A percentile compares a stretch with the other conserved stretches of the same genome.
Evolutionary conservation across 2,888 invertebrate genomes (phyloP).

Genomic region (Stenolophus ochropezus): DNA sequence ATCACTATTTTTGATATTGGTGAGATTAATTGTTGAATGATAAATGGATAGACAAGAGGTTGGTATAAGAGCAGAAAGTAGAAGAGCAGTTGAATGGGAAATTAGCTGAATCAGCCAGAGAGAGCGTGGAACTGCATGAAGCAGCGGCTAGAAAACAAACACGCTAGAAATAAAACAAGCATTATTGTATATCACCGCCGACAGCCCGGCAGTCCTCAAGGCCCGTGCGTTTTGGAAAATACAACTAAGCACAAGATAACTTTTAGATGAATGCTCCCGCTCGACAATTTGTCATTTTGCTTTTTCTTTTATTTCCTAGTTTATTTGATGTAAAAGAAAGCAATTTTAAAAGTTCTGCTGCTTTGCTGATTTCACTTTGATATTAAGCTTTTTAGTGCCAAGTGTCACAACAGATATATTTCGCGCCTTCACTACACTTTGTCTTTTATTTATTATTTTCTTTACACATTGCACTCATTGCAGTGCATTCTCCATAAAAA

Average conservation of each 20-base stretch:
- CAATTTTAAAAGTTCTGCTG: slow-evolving; percentile 30
- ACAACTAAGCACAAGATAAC: slow-evolving; percentile 50
- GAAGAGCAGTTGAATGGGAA: slow-evolving; percentile 11
- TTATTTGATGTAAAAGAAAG: slow-evolving; percentile 38
- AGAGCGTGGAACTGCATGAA: slow-evolving; percentile 12
- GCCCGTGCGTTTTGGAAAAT: slow-evolving; percentile 43
- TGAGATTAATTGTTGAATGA: too few species aligned
- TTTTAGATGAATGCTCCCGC: slow-evolving; percentile 44
- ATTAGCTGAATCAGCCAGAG: slow-evolving; percentile 19
- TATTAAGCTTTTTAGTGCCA: slow-evolving; percentile 25
- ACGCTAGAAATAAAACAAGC: slow-evolving; percentile 49
- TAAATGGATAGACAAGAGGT: too few species aligned
- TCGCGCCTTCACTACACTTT: not conserved
- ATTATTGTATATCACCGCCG: slow-evolving; percentile 52
- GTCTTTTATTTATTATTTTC: not conserved
- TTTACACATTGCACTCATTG: too few species aligned
- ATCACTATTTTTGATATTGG: too few species aligned
- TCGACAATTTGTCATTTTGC: slow-evolving; percentile 45
- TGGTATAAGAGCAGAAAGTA: too few species aligned
- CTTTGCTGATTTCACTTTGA: slow-evolving; percentile 30
- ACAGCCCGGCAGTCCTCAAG: slow-evolving; percentile 41
- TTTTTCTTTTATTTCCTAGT: slow-evolving; percentile 31
- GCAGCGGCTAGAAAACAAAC: slow-evolving; percentile 32
- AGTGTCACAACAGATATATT: not conserved
- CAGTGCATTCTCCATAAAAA: too few species aligned